Conservation (phyloP, 1,140 invertebrate species). For the Chymomyza costata region DNA sequence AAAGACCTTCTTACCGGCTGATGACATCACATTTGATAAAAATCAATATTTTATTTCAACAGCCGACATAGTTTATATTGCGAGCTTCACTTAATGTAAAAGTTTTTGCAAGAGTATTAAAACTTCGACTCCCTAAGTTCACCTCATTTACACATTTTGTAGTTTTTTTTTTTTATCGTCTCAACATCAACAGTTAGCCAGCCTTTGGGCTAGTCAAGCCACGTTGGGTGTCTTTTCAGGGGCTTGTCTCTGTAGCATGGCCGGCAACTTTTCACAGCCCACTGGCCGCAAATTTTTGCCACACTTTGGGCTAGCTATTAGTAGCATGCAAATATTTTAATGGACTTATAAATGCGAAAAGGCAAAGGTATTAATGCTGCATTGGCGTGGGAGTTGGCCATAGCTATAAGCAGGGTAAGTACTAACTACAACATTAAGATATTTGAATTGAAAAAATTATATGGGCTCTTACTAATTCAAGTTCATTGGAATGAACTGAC, state of each 20-base stretch:
- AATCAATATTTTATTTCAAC: too few species aligned
- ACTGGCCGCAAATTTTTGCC: not conserved
- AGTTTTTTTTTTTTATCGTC: too few species aligned
- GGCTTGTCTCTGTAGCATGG: conserved; percentile 46
- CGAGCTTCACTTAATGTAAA: too few species aligned
- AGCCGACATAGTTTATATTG: too few species aligned
- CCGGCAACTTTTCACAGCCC: conserved; percentile 11
- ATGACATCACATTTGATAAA: too few species aligned
- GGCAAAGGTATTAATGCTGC: too few species aligned
- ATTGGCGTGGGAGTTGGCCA: conserved; percentile 33
- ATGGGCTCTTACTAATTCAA: conserved; percentile 57
- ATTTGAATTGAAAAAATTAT: conserved; percentile 24
- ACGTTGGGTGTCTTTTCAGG: conserved; percentile 54
- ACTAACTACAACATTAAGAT: conserved; percentile 9
- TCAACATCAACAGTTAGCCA: too few species aligned
- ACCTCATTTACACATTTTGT: too few species aligned
- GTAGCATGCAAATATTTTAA: conserved; percentile 26
- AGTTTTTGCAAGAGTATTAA: too few species aligned
- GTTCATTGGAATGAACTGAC: conserved; percentile 46
- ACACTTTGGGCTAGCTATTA: not conserved
- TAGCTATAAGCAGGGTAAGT: not conserved
- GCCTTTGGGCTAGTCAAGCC: too few species aligned
- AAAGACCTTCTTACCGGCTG: too few species aligned
- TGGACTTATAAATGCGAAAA: conserved; percentile 16
- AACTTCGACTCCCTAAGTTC: too few species aligned